A percentile compares a stretch with the other conserved stretches of the same genome.
Evolutionary conservation across 2,113 vertebrate genomes (phyloP).

Genomic region (Sceloporus undulatus): DNA sequence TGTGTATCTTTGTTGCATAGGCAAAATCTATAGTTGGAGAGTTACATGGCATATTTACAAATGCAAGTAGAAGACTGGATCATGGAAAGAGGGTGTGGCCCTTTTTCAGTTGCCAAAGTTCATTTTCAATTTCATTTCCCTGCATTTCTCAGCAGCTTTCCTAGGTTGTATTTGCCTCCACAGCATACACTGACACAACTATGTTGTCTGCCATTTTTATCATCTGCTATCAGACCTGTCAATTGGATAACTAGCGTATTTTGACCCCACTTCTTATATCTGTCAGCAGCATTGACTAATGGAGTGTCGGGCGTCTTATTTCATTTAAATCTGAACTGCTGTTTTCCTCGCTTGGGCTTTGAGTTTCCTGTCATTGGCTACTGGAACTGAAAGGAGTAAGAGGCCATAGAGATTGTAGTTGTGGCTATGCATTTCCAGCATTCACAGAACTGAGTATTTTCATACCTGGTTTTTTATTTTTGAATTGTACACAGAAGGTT

Average conservation of each 20-base stretch:
- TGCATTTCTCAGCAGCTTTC: neutral
- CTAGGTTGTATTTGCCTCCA: neutral
- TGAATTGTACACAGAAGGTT: neutral
- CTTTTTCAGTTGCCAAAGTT: neutral
- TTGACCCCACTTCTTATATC: conserved; percentile 62
- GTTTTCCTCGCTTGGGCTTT: conserved; percentile 27
- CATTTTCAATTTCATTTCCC: neutral
- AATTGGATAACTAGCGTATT: conserved; percentile 35
- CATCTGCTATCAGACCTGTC: conserved; percentile 56
- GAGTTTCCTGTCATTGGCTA: neutral
- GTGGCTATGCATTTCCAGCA: neutral
- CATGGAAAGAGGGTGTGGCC: neutral
- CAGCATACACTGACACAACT: neutral
- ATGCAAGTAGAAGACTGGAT: neutral
- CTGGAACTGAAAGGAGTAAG: neutral
- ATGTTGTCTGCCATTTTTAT: conserved; percentile 49
- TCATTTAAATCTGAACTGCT: neutral
- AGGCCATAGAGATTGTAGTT: neutral
- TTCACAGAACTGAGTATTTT: neutral
- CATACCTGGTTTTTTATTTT: neutral
- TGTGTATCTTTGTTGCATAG: fast-evolving
- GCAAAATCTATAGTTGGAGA: neutral
- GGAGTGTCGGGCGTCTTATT: conserved; percentile 13
- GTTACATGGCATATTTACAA: neutral
- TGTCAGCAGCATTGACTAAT: conserved; percentile 58